Evolutionary conservation across 92 coral and sea anemone genomes (phyloP).

Genomic region (Montipora capitata): DNA sequence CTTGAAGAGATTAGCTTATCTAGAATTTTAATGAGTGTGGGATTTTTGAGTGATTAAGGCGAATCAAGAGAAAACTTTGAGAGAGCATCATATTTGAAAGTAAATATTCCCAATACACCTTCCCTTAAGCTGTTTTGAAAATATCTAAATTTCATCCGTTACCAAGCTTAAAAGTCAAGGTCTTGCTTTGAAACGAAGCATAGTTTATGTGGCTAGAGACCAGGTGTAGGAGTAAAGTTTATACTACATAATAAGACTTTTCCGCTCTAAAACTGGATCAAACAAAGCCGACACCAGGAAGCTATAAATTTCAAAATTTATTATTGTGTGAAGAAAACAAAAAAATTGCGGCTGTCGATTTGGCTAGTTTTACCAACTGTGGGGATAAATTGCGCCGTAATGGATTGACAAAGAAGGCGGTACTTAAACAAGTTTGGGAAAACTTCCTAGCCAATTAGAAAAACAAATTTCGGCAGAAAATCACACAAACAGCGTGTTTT

Average conservation of each 20-base stretch:
- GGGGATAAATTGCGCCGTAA: constrained; percentile 29
- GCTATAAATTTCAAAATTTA: constrained; percentile 48
- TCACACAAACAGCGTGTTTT: constrained; percentile 6
- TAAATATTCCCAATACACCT: background rate
- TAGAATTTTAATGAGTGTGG: background rate
- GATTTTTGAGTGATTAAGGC: background rate
- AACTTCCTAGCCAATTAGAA: constrained; percentile 44
- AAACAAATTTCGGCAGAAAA: constrained; percentile 45
- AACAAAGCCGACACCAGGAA: constrained; percentile 61
- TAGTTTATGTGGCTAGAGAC: constrained; percentile 33
- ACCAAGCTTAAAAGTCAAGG: constrained; percentile 39
- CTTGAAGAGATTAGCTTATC: constrained; percentile 22
- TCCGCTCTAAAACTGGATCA: constrained; percentile 43
- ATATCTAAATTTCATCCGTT: background rate
- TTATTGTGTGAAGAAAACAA: constrained; percentile 38
- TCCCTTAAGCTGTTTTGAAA: constrained; percentile 27
- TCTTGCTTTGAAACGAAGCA: constrained; percentile 32
- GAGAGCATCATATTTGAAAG: background rate
- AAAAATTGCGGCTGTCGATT: constrained; percentile 28
- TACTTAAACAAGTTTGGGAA: constrained; percentile 7
- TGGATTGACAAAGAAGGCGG: constrained; percentile 51
- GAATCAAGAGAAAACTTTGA: background rate
- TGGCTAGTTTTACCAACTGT: constrained; percentile 26
- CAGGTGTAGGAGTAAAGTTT: constrained; percentile 27
- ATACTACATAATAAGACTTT: constrained; percentile 21